These are phyloP conservation scores for Lacerta viridis DNA, from an alignment of 2,797 vertebrate species.

Conservation along the genomic window DNA sequence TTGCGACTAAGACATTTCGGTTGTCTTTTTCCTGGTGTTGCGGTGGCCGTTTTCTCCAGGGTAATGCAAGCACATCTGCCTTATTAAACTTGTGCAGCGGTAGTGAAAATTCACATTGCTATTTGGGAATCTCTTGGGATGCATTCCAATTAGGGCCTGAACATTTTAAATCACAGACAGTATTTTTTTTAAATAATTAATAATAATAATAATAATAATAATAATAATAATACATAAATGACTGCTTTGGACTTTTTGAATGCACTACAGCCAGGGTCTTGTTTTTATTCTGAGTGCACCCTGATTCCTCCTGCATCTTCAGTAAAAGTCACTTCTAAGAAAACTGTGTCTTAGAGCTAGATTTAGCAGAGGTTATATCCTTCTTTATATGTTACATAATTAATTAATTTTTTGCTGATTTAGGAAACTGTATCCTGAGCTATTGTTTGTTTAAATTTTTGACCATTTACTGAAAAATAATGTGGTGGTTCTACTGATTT, in stretches of 20 bases:
- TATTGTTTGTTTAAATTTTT: not conserved
- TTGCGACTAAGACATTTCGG: conserved; percentile 43
- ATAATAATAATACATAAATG: not conserved
- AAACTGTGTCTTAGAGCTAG: not conserved
- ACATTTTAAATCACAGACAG: not conserved
- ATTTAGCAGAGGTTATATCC: not conserved
- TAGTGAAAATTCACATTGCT: conserved; percentile 30
- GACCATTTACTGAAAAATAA: not conserved
- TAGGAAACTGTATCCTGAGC: not conserved
- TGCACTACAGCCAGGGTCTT: no score
- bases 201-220: no score
- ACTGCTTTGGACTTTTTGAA: not conserved
- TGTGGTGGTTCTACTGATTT: not conserved
- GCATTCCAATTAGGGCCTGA: conserved; percentile 37
- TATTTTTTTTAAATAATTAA: not conserved
- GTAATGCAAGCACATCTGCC: conserved; percentile 20
- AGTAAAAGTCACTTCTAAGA: not conserved
- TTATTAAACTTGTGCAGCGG: conserved; percentile 13
- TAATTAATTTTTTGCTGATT: not conserved
- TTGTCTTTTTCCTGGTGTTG: conserved; percentile 43
- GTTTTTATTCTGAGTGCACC: not conserved
- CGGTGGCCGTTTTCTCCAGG: conserved; percentile 18
- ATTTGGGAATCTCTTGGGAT: not conserved
- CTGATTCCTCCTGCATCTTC: not conserved
- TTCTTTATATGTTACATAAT: not conserved